Evolutionary conservation across 2,888 invertebrate species (phyloP).

Genomic region (Melanargia galathea): DNA sequence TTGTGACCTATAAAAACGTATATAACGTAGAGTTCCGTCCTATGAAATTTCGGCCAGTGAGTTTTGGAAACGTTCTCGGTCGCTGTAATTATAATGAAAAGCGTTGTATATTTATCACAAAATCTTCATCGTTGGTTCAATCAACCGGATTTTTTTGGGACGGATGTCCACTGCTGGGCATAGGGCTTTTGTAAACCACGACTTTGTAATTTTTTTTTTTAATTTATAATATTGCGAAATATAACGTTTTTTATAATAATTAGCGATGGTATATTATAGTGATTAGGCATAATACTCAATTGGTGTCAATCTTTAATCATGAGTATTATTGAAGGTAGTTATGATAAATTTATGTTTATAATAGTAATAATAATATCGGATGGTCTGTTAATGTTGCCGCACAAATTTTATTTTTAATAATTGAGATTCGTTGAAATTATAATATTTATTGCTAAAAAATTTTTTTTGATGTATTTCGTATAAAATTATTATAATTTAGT

Average conservation of each 20-base stretch:
- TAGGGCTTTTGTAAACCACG: background rate
- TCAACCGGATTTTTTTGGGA: background rate
- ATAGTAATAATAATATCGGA: constrained; percentile 8
- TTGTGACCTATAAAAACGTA: background rate
- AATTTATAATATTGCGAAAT: background rate
- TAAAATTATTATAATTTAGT: background rate
- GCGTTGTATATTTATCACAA: background rate
- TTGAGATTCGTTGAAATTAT: constrained; percentile 22
- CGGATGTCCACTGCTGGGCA: background rate
- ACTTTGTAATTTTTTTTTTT: too few species aligned
- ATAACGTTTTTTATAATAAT: background rate
- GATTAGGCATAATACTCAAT: constrained; percentile 49
- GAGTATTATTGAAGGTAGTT: constrained; percentile 3
- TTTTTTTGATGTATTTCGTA: background rate
- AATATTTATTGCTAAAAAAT: background rate
- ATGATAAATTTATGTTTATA: constrained; percentile 8
- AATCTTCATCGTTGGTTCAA: background rate
- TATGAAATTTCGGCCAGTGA: constrained; percentile 5
- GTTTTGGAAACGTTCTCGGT: background rate
- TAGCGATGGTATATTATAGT: constrained; percentile 22
- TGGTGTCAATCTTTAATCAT: constrained; percentile 27
- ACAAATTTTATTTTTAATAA: constrained; percentile 9
- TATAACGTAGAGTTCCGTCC: constrained; percentile 1
- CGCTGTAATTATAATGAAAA: constrained; percentile 11
- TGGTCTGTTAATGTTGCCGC: constrained; percentile 9